Evolutionary conservation across 2,888 invertebrate species (phyloP).

Genomic region (Diarsia rubi): DNA sequence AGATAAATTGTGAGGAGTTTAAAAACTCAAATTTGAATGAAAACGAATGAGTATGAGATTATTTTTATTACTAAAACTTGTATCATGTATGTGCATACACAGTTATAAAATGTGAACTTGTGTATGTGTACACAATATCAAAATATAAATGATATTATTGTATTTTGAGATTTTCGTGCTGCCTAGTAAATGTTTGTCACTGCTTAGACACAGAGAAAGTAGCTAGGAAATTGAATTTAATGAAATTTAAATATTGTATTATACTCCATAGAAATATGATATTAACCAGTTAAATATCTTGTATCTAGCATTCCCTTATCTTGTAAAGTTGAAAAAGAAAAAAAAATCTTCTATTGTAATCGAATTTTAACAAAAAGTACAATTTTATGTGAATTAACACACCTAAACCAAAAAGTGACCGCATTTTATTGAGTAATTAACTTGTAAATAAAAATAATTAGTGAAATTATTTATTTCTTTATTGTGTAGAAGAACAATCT

Average conservation of each 20-base stretch:
- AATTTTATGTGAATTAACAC: slow-evolving; percentile 55
- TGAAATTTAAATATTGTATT: slow-evolving; percentile 36
- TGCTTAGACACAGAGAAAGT: slow-evolving; percentile 36
- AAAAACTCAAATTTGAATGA: slow-evolving; percentile 50
- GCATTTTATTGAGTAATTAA: slow-evolving; percentile 41
- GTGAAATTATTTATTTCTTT: slow-evolving; percentile 29
- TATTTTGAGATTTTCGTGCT: slow-evolving; percentile 51
- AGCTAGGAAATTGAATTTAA: slow-evolving; percentile 53
- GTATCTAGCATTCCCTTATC: slow-evolving; percentile 64
- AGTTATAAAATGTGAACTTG: slow-evolving; percentile 21
- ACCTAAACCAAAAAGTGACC: slow-evolving; percentile 36
- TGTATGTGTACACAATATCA: slow-evolving; percentile 17
- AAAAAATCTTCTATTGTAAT: slow-evolving; percentile 38
- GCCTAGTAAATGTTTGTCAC: slow-evolving; percentile 57
- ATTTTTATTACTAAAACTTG: slow-evolving; percentile 58
- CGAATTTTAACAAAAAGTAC: slow-evolving; percentile 59
- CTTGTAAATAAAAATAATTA: slow-evolving; percentile 49
- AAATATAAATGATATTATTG: slow-evolving; percentile 51
- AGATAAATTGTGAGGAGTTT: slow-evolving; percentile 59
- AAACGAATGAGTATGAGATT: slow-evolving; percentile 46
- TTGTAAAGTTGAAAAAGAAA: slow-evolving; percentile 37
- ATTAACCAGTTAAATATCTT: slow-evolving; percentile 38
- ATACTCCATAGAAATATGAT: slow-evolving; percentile 47
- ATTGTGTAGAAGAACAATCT: neutral
- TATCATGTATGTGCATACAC: slow-evolving; percentile 28